Percentiles rank a stretch among this genome's conserved stretches.
Conservation (phyloP, 2,888 invertebrate species). For the Elaeidobius kamerunicus region DNA sequence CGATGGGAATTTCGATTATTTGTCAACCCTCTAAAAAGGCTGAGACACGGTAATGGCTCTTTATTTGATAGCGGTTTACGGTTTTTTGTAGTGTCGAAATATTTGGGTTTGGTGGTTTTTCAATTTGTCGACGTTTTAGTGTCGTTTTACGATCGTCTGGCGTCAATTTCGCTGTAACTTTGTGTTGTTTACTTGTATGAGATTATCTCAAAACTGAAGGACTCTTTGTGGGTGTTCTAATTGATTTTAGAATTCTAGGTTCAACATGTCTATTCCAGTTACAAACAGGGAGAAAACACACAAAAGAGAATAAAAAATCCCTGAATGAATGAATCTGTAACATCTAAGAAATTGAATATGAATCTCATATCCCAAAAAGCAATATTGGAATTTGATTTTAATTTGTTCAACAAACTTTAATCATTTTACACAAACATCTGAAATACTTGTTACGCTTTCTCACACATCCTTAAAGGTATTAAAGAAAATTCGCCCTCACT, state of each 20-base stretch:
- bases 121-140: slow-evolving; percentile 1
- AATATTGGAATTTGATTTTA: too few species aligned
- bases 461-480: not conserved
- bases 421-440: not conserved
- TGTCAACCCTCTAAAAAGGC: slow-evolving; percentile 19
- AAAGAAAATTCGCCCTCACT: too few species aligned
- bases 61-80: slow-evolving; percentile 13
- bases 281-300: not conserved
- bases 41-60: slow-evolving; percentile 6
- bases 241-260: not conserved
- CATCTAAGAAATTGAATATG: too few species aligned
- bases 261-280: not conserved
- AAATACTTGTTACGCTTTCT: not conserved
- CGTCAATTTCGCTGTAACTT: not conserved
- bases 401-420: not conserved
- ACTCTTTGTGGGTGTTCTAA: too few species aligned
- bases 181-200: not conserved
- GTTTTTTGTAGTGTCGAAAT: slow-evolving; percentile 12
- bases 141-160: slow-evolving; percentile 11
- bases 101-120: slow-evolving; percentile 13
- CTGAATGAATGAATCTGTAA: too few species aligned
- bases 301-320: not conserved
- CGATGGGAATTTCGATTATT: slow-evolving; percentile 24
- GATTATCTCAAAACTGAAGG: too few species aligned
- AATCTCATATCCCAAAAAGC: too few species aligned